Percentiles rank a stretch among this genome's conserved stretches.
Evolutionary conservation across 2,113 vertebrate genomes (phyloP).

Genomic region (Steatornis caripensis): DNA sequence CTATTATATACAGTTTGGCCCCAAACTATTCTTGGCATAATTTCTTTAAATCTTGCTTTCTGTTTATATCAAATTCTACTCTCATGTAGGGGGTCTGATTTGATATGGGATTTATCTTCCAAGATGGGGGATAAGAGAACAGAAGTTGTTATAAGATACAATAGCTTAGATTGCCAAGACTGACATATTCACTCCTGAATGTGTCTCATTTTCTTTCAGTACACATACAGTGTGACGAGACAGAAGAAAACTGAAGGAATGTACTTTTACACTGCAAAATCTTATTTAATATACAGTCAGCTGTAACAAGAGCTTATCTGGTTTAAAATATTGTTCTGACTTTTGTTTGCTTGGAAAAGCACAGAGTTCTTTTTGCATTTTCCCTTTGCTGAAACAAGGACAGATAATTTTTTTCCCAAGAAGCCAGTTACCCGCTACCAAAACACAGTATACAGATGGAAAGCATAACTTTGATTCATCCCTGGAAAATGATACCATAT

Average conservation of each 20-base stretch:
- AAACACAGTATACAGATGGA: neutral
- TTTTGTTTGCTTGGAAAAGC: neutral
- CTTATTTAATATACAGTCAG: neutral
- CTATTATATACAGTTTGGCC: neutral
- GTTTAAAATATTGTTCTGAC: neutral
- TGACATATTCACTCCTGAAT: neutral
- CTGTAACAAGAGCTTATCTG: neutral
- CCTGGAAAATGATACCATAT: neutral
- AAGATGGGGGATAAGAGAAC: neutral
- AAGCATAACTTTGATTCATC: neutral
- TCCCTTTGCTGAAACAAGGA: neutral
- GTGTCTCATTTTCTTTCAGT: neutral
- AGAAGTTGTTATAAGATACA: neutral
- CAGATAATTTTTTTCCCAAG: neutral
- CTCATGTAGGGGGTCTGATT: neutral
- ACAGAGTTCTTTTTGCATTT: neutral
- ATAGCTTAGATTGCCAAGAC: neutral
- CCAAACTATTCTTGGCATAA: neutral
- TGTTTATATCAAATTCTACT: neutral
- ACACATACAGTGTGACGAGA: neutral
- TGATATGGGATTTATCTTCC: neutral
- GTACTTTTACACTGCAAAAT: neutral
- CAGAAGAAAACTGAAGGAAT: neutral
- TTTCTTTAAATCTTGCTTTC: neutral
- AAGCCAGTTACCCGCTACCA: neutral